These are phyloP conservation scores for Lochmaea crataegi DNA, from an alignment of 2,888 invertebrate genomes.

Conservation along the genomic window DNA sequence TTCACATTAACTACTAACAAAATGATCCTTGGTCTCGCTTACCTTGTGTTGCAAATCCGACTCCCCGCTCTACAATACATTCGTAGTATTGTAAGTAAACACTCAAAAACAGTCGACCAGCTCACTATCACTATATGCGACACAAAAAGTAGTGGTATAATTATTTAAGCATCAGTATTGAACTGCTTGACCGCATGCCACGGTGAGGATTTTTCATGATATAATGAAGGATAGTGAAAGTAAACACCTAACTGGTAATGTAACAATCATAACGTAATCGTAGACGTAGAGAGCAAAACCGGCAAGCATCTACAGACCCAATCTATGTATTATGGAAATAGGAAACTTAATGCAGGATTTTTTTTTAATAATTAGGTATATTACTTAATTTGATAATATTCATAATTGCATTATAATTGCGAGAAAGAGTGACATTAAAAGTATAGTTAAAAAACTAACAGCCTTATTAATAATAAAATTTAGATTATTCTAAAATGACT, in stretches of 20 bases:
- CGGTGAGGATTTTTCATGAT: slow-evolving; percentile 4
- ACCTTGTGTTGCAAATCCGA: slow-evolving; percentile 52
- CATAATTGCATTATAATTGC: too few species aligned
- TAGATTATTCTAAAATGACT: too few species aligned
- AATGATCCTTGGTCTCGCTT: slow-evolving; percentile 49
- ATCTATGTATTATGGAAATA: background rate
- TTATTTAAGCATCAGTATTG: slow-evolving; percentile 2
- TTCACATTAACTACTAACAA: slow-evolving; percentile 42
- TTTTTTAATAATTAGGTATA: too few species aligned
- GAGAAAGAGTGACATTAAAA: too few species aligned
- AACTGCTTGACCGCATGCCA: background rate
- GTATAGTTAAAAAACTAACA: too few species aligned
- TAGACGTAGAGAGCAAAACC: slow-evolving; percentile 8
- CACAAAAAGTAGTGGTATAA: background rate
- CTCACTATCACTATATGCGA: slow-evolving; percentile 15
- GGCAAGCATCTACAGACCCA: background rate
- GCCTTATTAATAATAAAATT: too few species aligned
- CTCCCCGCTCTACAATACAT: slow-evolving; percentile 47
- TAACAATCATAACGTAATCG: slow-evolving; percentile 33
- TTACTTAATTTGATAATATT: too few species aligned
- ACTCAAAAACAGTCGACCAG: background rate
- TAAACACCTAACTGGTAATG: slow-evolving; percentile 37
- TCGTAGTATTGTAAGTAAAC: background rate
- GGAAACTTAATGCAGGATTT: background rate
- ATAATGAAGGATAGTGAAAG: slow-evolving; percentile 49